Conservation (phyloP, 2,888 invertebrate genomes). For the Dexiosoma caninum region DNA sequence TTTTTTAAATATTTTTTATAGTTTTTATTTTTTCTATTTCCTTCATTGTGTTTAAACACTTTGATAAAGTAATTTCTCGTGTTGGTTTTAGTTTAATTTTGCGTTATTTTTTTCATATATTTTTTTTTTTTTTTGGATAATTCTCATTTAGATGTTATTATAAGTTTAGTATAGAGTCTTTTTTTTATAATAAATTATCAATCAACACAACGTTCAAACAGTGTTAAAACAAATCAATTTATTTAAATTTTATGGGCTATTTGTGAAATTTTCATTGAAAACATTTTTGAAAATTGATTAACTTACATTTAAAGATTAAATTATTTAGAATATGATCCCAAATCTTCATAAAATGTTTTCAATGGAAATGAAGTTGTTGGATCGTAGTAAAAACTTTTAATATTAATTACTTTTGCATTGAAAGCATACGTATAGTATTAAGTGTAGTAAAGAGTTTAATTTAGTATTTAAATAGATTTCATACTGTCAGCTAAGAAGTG, state of each 20-base stretch:
- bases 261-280: conserved; percentile 50
- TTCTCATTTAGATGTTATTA: no score
- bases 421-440: no score
- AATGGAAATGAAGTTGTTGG: conserved; percentile 41
- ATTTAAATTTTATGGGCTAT: conserved; percentile 7
- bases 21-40: conserved; percentile 20
- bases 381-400: no score
- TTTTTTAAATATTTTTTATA: conserved; percentile 22
- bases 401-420: no score
- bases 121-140: conserved; percentile 1
- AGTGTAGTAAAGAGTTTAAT: no score
- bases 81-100: conserved; percentile 43
- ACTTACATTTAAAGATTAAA: conserved; percentile 64
- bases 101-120: conserved; percentile 10
- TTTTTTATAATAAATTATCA: background rate
- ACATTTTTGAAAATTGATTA: conserved; percentile 59
- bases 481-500: no score
- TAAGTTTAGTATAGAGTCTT: background rate
- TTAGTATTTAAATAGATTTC: no score
- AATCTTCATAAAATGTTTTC: conserved; percentile 56
- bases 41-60: conserved; percentile 58
- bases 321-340: conserved; percentile 64
- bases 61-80: conserved; percentile 63
- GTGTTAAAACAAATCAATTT: background rate
- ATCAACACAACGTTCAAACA: background rate